Conservation (phyloP, 2,113 vertebrate species). For the Macheiramphus alcinus region DNA sequence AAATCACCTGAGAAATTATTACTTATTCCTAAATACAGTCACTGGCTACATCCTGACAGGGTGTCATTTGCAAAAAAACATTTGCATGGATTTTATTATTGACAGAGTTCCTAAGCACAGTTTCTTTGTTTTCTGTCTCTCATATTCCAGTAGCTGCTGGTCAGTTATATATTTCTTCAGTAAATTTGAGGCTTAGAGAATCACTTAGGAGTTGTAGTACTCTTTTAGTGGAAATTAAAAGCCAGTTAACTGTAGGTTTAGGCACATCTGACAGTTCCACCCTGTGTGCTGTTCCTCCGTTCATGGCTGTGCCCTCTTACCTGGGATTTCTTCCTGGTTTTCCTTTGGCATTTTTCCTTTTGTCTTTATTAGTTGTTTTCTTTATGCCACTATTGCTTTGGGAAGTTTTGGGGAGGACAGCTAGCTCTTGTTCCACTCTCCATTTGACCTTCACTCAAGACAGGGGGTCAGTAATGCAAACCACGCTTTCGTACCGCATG, state of each 20-base stretch:
- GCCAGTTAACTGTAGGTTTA: not conserved
- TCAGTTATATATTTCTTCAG: constrained; percentile 30
- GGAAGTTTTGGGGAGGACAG: not conserved
- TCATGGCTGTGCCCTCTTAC: not conserved
- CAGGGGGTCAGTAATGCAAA: not conserved
- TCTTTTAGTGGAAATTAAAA: constrained; percentile 25
- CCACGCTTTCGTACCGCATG: rapidly evolving
- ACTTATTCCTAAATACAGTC: not conserved
- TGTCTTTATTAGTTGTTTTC: not conserved
- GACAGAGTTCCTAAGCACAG: not conserved
- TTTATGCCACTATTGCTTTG: not conserved
- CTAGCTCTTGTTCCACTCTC: not conserved
- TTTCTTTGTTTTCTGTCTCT: constrained; percentile 18
- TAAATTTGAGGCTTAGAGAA: constrained; percentile 4
- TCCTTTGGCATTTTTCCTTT: not conserved
- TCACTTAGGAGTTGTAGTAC: not conserved
- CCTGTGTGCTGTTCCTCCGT: rapidly evolving
- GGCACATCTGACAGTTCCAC: not conserved
- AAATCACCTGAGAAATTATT: not conserved
- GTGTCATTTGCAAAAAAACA: constrained; percentile 7
- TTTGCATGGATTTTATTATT: constrained; percentile 33
- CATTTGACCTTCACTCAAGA: not conserved
- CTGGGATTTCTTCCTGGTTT: not conserved
- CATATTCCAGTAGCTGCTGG: constrained; percentile 8
- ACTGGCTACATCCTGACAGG: not conserved